Percentiles rank a stretch among this genome's conserved stretches.
Conservation (phyloP, 2,888 invertebrate genomes). For the Rhingia rostrata region DNA sequence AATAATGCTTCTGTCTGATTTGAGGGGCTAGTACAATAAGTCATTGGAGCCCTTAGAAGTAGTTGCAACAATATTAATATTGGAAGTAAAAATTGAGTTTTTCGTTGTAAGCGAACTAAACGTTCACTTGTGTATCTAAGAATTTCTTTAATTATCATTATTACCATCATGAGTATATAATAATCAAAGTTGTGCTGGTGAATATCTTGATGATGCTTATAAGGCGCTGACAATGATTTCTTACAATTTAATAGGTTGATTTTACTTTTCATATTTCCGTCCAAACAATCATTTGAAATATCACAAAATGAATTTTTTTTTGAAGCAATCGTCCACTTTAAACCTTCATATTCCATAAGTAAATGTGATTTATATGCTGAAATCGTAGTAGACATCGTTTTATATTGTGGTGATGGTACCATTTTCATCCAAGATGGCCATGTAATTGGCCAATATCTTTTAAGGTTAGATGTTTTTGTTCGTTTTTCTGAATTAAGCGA, state of each 20-base stretch:
- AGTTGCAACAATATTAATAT: conserved; percentile 60
- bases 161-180: conserved; percentile 51
- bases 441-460: background rate
- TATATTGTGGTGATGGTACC: conserved; percentile 3
- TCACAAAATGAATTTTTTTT: conserved; percentile 45
- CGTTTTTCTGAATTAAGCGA: background rate
- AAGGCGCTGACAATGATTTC: conserved; percentile 9
- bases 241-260: conserved; percentile 41
- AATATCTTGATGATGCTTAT: conserved; percentile 11
- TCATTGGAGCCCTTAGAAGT: conserved; percentile 35
- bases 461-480: conserved; percentile 4
- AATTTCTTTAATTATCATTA: conserved; percentile 42
- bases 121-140: conserved; percentile 25
- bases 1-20: conserved; percentile 40
- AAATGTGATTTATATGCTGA: conserved; percentile 20
- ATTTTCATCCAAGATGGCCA: conserved; percentile 1
- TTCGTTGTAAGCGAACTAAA: conserved; percentile 52
- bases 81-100: conserved; percentile 50
- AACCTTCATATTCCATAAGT: conserved; percentile 5
- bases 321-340: conserved; percentile 24
- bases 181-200: conserved; percentile 14
- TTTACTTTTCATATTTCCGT: conserved; percentile 32
- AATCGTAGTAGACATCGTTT: background rate
- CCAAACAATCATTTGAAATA: conserved; percentile 44
- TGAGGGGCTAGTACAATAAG: conserved; percentile 50